Base-by-base conservation (phyloP, 2,113 vertebrate genomes). In the Lampris megalopsis region DNA sequence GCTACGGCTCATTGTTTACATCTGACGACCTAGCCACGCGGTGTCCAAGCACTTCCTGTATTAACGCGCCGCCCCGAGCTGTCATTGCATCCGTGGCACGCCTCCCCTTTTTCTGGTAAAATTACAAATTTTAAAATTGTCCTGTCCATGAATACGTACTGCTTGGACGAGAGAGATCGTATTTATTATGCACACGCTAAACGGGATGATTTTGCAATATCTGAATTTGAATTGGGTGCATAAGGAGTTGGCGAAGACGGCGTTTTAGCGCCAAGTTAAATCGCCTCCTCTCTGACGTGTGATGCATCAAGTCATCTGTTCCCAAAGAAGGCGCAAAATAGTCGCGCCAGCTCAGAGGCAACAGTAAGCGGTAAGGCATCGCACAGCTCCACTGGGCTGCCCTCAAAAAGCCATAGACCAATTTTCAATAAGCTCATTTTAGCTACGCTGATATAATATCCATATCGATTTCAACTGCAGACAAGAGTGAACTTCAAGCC, bases 1-100 rank as follows among this genome's bases (percentile, higher is more conserved):
- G 68, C 24, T 42, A 1, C 41, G 38, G 64, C 81, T 87, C 37
- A 79, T 94, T 95, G 94, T 95, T 95, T 95, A 95, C 94, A 92
- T 95, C 91, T 86, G 86, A 68, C 66, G 62, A 59, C 75, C 63
- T 82, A 90, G 89, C 93, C 94, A 95, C 88, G 94, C 93, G 93
- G 92, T 90, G 63, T 66, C 78, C 0, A 38, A 8, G 60, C 68
- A 69, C 79, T 94, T 94, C 93, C 94, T 57, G 36, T 61, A 68
- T 6, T 4, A 24, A 79, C 64, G 73, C 40, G 0, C 81, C 87
- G 88, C 90, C 85, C 67, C 78, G 74, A 79, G 80, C 89, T 92
- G 88, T 82, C 89, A 82, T 54, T 2, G 5, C 48, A 1, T 1
- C 63, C 4, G 65, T 2, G 24, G 24, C 78, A 82, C 84, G 71